These are phyloP conservation scores for Aegithalos caudatus DNA, from an alignment of 2,113 vertebrate genomes.

Conservation along the genomic window DNA sequence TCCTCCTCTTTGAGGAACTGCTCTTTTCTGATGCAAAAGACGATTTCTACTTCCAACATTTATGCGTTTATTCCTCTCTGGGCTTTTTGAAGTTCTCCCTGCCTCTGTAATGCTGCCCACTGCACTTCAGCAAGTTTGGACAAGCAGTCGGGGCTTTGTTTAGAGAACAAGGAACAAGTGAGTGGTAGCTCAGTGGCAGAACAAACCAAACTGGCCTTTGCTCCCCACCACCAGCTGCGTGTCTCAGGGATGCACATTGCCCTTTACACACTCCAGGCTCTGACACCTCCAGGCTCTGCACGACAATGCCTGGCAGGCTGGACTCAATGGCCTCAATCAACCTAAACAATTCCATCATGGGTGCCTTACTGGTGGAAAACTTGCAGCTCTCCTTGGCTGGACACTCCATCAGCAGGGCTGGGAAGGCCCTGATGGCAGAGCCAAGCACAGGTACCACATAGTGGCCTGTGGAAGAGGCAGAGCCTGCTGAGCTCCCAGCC, in stretches of 20 bases:
- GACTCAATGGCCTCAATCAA: neutral
- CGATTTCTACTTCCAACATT: neutral
- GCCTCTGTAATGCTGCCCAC: neutral
- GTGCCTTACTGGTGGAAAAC: neutral
- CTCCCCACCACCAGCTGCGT: neutral
- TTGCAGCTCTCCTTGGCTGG: neutral
- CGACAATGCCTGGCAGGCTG: fast-evolving
- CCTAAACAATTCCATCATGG: fast-evolving
- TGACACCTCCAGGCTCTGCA: neutral
- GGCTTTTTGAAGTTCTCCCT: neutral
- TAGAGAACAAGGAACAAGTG: neutral
- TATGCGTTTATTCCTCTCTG: neutral
- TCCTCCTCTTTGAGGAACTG: neutral
- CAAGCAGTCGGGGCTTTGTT: neutral
- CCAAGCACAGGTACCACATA: neutral
- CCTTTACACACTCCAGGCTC: neutral
- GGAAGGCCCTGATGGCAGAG: neutral
- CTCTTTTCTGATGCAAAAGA: neutral
- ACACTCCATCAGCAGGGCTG: fast-evolving
- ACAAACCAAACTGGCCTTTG: neutral
- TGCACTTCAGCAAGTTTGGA: neutral
- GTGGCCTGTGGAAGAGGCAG: neutral
- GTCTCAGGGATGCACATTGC: neutral
- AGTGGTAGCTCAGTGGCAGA: neutral
- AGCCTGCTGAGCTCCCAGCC: neutral